These are phyloP conservation scores for Salvelinus namaycush DNA, from an alignment of 2,113 vertebrate genomes.

Conservation along the genomic window DNA sequence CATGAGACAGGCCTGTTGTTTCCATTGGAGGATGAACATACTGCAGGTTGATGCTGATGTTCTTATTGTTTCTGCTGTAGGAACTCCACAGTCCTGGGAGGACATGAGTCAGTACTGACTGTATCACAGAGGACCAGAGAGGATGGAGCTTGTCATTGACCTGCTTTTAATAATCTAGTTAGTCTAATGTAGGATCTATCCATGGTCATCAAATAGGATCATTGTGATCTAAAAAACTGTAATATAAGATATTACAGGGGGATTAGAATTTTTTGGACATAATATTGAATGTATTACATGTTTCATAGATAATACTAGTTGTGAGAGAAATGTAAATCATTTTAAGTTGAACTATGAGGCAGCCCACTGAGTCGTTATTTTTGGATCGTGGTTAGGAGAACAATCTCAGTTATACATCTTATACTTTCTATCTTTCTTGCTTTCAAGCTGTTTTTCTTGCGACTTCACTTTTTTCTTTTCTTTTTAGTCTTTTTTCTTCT, in stretches of 20 bases:
- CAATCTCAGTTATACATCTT: too few relatives aligned
- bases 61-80: slow-evolving; percentile 52
- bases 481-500: neutral
- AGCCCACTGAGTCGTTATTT: too few relatives aligned
- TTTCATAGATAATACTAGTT: too few relatives aligned
- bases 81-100: slow-evolving; percentile 48
- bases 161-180: slow-evolving; percentile 20
- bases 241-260: too few relatives aligned
- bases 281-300: too few relatives aligned
- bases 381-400: too few relatives aligned
- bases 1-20: slow-evolving; percentile 32
- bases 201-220: too few relatives aligned
- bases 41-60: neutral
- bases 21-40: neutral
- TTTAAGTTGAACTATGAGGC: too few relatives aligned
- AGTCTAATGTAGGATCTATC: neutral
- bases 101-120: slow-evolving; percentile 40
- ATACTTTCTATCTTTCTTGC: neutral
- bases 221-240: too few relatives aligned
- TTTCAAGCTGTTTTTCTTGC: neutral
- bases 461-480: neutral
- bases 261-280: too few relatives aligned
- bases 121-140: slow-evolving; percentile 38
- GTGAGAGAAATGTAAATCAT: too few relatives aligned
- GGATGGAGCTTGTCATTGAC: slow-evolving; percentile 52